Evolutionary conservation across 2,113 vertebrate species (phyloP), one percentile per base, ranked within the genome.

Genomic region (Centropristis striata): DNA sequence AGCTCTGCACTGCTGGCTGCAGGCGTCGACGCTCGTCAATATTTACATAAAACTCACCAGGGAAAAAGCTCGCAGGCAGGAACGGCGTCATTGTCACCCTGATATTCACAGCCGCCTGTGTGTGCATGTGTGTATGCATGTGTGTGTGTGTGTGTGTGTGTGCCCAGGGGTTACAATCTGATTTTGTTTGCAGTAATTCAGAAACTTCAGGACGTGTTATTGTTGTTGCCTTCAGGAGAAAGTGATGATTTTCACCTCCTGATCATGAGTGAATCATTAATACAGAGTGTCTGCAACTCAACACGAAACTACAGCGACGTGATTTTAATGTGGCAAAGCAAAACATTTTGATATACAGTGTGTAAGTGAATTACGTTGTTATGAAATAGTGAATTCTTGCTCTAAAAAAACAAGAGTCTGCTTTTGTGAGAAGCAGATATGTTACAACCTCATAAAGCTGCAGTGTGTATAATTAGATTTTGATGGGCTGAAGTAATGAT

Each of bases 31-130:
- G 8, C 80, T 67, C 51, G 27, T 79, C 84, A 91, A 86, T 90
- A 91, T 91, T 91, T 91, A 91, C 88, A 90, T 84, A 86, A 68
- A 78, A 8, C 70, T 75, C 84, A 71, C 78, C 4, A 8, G 84
- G 80, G 86, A 85, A 61, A 77, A 73, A 78, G 78, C 78, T 18
- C 41, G 25, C 53, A 10, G 39, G 27, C 41, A 25, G 61, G 36
- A 73, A 3, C 37, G 55, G 87, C 23, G 83, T 55, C 85, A 44
- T 13, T 18, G 18, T 64, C 83, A 76, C 80, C 72, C 76, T 59
- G 74, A 73, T 25, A 37, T n/a, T 63, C 84, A 47, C 71, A 32
- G 32, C n/a, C 28, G 14, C 1, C 9, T 41, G 12, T n/a, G 53
- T 20, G 44, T 8, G 44, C 0, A 7, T 53, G 32, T 39, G 76